A percentile compares a stretch with the other conserved stretches of the same genome.
Conservation (phyloP, 2,797 vertebrate species). For the Enteromius viviparus region DNA sequence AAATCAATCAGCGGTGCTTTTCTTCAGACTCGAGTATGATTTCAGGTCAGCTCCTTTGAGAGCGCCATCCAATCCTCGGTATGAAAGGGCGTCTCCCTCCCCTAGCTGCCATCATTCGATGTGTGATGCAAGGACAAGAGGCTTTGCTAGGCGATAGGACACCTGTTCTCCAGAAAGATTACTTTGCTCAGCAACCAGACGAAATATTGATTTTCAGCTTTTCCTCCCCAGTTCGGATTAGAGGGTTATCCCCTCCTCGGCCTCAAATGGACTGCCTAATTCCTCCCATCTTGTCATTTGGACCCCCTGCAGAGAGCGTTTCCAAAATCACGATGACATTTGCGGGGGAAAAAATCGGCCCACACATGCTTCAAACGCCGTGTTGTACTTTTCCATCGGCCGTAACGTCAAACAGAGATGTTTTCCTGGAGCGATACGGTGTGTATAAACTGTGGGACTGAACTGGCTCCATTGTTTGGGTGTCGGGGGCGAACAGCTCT, state of each 20-base stretch:
- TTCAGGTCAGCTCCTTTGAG: slow-evolving; percentile 35
- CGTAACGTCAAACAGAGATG: slow-evolving; percentile 52
- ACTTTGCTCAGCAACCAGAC: slow-evolving; percentile 60
- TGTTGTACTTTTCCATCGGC: slow-evolving; percentile 67
- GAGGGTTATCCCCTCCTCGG: slow-evolving; percentile 59
- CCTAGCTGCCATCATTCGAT: slow-evolving; percentile 62
- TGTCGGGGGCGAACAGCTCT: slow-evolving; percentile 41
- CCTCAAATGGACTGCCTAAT: slow-evolving; percentile 61
- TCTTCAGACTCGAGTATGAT: slow-evolving; percentile 11
- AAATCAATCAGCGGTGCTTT: slow-evolving; percentile 28
- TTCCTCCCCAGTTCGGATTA: slow-evolving; percentile 61
- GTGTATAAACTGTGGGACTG: slow-evolving; percentile 51
- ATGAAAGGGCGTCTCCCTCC: slow-evolving; percentile 52
- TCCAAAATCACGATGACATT: slow-evolving; percentile 65
- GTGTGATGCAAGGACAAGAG: slow-evolving; percentile 65
- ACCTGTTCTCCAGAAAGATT: slow-evolving; percentile 69
- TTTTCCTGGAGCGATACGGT: slow-evolving; percentile 57
- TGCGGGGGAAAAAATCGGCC: slow-evolving; percentile 38
- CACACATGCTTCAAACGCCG: slow-evolving; percentile 50
- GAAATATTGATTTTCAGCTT: slow-evolving; percentile 68
- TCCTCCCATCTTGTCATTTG: slow-evolving; percentile 63
- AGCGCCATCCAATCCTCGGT: slow-evolving; percentile 21
- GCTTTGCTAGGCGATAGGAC: slow-evolving; percentile 63
- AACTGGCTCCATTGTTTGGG: slow-evolving; percentile 49
- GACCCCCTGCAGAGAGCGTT: slow-evolving; percentile 65